Evolutionary conservation across 2,797 vertebrate species (phyloP), one percentile per base, ranked within the genome.

Genomic region (Huso huso): DNA sequence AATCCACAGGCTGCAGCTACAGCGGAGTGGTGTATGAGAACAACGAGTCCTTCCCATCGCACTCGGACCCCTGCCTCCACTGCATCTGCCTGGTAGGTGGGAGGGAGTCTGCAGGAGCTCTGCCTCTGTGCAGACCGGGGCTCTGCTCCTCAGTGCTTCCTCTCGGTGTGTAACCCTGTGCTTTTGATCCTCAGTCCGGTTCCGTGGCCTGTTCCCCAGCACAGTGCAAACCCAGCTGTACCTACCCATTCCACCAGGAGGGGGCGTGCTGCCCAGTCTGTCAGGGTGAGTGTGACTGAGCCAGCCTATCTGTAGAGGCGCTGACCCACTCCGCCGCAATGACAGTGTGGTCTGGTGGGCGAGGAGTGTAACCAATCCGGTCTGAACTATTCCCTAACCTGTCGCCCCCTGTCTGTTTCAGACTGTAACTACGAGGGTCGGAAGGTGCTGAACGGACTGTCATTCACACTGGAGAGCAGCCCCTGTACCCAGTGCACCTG

Each of bases 181-280:
- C 58, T 50, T 60, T 13, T 77, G 70, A 75, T 73, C 70, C 67
- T 9, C 75, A 91, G 89, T 72, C 90, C 76, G 89, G 89, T 49
- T 89, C 89, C 0, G 88, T 89, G 64, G 89, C 88, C 73, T 91
- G 89, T 57, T 91, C 89, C 0, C 88, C 88, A 0, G 72, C 89
- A 76, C 87, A 88, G 76, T 91, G 89, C 58, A 78, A 82, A 61
- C 75, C 84, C 72, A 66, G 77, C 68, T 91, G 89, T 68, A 85
- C 88, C 51, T 89, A 90, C 67, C 89, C 89, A 52, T 91, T 91
- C 79, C 89, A 89, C 68, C 82, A 88, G 0, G 89, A 91, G 3
- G 88, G 88, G 13, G 83, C 86, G 13, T 91, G 89, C 76, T 91
- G 89, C 70, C 89, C 89, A 0, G 68, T 89, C 58, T 88, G 88